phyloP scores from a whole-genome alignment of 2,113 vertebrate genomes.

The Poeciliopsis turrubarensis region DNA sequence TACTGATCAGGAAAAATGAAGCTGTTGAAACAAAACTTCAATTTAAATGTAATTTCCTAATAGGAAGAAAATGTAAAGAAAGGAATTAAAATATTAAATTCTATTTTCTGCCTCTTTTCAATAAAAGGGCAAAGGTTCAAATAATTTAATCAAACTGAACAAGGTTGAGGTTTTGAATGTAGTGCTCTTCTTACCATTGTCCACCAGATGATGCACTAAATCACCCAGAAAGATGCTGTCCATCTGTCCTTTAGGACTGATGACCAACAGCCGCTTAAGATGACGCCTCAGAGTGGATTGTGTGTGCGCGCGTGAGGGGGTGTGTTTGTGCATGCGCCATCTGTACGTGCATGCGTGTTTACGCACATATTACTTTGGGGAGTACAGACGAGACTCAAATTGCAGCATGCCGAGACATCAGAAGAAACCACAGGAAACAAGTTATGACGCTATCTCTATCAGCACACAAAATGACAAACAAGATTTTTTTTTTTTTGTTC shows the following conservation, averaged over 20 bases:
- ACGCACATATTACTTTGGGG: background rate
- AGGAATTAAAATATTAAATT: constrained; percentile 6
- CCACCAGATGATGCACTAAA: constrained; percentile 79
- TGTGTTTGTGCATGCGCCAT: too few species aligned
- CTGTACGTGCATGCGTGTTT: background rate
- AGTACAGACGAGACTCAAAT: constrained; percentile 50
- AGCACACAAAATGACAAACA: constrained; percentile 67
- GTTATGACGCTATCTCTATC: constrained; percentile 69
- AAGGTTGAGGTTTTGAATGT: background rate
- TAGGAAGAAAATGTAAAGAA: background rate
- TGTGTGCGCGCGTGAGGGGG: too few species aligned
- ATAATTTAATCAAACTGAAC: background rate
- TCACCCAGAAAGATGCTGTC: constrained; percentile 50
- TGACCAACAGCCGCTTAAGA: constrained; percentile 36
- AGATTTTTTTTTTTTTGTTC: constrained; percentile 38
- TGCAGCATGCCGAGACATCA: constrained; percentile 67
- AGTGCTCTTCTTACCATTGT: constrained; percentile 54
- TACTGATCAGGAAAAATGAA: constrained; percentile 20
- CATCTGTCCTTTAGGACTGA: constrained; percentile 34
- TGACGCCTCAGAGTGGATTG: constrained; percentile 7
- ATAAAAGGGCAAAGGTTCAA: background rate
- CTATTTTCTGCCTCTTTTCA: background rate
- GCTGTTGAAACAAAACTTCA: constrained; percentile 17
- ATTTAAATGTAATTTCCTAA: background rate
- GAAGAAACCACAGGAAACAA: constrained; percentile 80